Evolutionary conservation across 1,140 invertebrate genomes (phyloP), one percentile per base, ranked within the genome.

Genomic region (Vollenhovia emeryi): DNA sequence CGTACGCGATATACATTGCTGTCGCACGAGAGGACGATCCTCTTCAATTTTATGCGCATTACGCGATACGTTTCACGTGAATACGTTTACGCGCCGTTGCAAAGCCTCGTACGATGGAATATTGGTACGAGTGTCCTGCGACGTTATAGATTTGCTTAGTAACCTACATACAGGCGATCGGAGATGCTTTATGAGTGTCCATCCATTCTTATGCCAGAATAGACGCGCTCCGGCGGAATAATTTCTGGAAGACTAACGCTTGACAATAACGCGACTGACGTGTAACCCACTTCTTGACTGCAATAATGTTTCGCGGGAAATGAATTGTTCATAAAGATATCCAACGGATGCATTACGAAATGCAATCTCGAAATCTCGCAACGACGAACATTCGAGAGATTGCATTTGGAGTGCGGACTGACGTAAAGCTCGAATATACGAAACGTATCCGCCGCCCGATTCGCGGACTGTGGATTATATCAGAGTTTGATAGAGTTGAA

Each of bases 401-500:
- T 43, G 33, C 48, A 21, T 40, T 30, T 24, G 50, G 36, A 71
- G 48, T 45, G 36, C 24, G n/a, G 30, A 50, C 45, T 82, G 78
- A 82, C 50, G 66, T 59, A 82, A 82, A 71, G 24, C 50, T 57
- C 9, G 64, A 69, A 55, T 52, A 50, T 66, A 24, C 13, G 75
- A 79, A 43, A 66, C 13, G 13, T 27, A 64, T 68, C n/a, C 30
- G 33, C 13, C 24, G 66, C 18, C 13, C 36, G 64, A 33, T 57
- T 9, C 48, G 3, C 50, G 24, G 30, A 50, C 50, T 57, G 30
- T 24, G 74, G 15, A 78, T 80, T 66, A 55, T 30, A 36, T 57
- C 48, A 21, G 24, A 71, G 45, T 71, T 80, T 80, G 64, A 80
- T 80, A 43, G 24, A 57, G 11, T 80, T 57, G 78, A 55, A 80